These are phyloP conservation scores for Zygaena filipendulae DNA, from an alignment of 2,888 invertebrate species.

Conservation along the genomic window DNA sequence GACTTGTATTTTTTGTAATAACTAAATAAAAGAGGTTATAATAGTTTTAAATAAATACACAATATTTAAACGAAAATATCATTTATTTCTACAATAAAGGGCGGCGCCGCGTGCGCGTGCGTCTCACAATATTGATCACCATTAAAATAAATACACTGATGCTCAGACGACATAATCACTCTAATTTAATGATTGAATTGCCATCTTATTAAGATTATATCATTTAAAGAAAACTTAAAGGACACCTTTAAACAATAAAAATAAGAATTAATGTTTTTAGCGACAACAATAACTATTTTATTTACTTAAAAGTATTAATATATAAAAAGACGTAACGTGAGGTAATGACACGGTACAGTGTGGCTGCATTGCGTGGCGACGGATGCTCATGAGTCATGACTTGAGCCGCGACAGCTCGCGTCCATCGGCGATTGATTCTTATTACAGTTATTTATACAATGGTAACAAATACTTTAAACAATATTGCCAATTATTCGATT, in stretches of 20 bases:
- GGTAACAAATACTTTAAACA: no score
- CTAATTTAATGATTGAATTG: conserved; percentile 36
- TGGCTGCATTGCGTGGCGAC: conserved; percentile 28
- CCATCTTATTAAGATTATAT: conserved; percentile 49
- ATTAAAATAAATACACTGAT: conserved; percentile 56
- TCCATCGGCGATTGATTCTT: no score
- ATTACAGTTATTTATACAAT: no score
- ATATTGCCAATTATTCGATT: no score
- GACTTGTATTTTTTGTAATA: no score
- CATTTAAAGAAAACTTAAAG: conserved; percentile 42
- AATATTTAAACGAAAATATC: conserved; percentile 65
- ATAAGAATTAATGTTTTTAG: conserved; percentile 45
- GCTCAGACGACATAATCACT: conserved; percentile 36
- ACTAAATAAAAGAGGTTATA: no score
- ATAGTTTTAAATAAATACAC: conserved; percentile 35
- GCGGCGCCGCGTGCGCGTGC: conserved; percentile 44
- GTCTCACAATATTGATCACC: conserved; percentile 59
- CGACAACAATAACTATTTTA: conserved; percentile 56
- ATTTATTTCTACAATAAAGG: conserved; percentile 65
- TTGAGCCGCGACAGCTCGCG: no score
- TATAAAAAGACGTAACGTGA: conserved; percentile 52
- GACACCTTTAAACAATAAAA: conserved; percentile 50
- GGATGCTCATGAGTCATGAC: no score
- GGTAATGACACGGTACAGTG: conserved; percentile 56
- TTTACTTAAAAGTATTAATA: no score